Percentiles rank a stretch among this genome's conserved stretches.
phyloP scores from a whole-genome alignment of 2,797 vertebrate species.

The Poeciliopsis infans region DNA sequence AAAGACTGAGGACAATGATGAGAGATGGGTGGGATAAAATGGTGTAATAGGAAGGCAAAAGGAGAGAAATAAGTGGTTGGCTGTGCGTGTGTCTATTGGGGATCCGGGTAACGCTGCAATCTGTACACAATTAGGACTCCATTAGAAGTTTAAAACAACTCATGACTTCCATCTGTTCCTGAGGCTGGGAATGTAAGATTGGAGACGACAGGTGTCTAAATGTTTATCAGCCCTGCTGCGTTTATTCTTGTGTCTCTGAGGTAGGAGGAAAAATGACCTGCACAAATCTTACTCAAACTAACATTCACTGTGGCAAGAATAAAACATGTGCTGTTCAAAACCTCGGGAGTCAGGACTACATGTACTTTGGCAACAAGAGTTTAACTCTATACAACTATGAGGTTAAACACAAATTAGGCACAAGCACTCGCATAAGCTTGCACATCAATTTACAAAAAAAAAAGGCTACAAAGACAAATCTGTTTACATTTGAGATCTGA shows the following conservation, averaged over 20 bases:
- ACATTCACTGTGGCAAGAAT: conserved; percentile 70
- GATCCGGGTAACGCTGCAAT: conserved; percentile 59
- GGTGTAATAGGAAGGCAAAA: conserved; percentile 41
- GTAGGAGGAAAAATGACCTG: conserved; percentile 75
- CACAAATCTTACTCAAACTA: conserved; percentile 81
- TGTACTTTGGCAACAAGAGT: conserved; percentile 40
- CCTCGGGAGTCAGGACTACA: conserved; percentile 41
- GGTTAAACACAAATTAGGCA: conserved; percentile 46
- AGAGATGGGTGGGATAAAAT: conserved; percentile 10
- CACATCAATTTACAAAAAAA: conserved; percentile 32
- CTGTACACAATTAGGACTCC: conserved; percentile 74
- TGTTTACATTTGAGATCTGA: conserved; percentile 31
- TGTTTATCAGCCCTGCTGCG: conserved; percentile 78
- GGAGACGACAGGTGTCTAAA: conserved; percentile 84
- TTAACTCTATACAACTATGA: conserved; percentile 40
- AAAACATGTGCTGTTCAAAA: conserved; percentile 63
- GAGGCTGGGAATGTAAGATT: conserved; percentile 68
- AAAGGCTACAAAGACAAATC: background rate
- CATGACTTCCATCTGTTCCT: conserved; percentile 77
- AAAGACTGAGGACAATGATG: conserved; percentile 13
- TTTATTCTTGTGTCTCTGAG: conserved; percentile 75
- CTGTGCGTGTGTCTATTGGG: conserved; percentile 29
- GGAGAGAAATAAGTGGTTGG: conserved; percentile 35
- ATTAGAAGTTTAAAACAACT: conserved; percentile 75
- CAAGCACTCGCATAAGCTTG: conserved; percentile 31